phyloP scores from a whole-genome alignment of 2,797 vertebrate species.

The Bradypodion pumilum region DNA sequence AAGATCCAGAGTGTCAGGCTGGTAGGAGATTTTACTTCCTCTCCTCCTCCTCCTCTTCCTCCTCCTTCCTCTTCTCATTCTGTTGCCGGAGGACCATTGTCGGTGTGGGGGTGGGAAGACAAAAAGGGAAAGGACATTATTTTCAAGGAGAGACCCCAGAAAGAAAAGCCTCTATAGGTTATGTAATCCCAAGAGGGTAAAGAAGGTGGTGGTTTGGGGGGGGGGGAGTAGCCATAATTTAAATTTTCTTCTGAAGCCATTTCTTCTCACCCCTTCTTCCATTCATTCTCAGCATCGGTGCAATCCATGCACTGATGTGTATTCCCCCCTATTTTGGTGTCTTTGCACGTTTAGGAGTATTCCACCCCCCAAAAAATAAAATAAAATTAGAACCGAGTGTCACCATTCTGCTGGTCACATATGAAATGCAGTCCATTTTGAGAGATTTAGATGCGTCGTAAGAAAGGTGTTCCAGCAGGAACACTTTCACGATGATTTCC shows the following conservation, averaged over 20 bases:
- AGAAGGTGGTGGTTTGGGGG: rapidly evolving
- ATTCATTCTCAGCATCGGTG: background rate
- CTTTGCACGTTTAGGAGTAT: no score
- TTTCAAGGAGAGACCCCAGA: background rate
- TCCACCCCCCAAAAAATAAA: no score
- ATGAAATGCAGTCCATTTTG: background rate
- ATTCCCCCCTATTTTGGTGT: background rate
- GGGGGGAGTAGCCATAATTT: background rate
- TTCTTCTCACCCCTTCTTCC: background rate
- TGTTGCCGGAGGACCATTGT: background rate
- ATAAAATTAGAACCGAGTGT: background rate
- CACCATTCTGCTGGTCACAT: background rate
- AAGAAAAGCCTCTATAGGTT: background rate
- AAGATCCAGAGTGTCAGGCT: conserved; percentile 28
- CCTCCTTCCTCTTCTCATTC: rapidly evolving
- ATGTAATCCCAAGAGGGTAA: conserved; percentile 21
- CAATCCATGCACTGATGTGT: rapidly evolving
- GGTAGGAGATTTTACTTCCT: background rate
- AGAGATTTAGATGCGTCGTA: background rate
- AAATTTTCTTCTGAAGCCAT: background rate
- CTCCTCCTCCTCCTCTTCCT: background rate
- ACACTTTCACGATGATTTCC: background rate
- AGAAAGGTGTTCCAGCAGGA: background rate
- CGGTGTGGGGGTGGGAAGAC: background rate
- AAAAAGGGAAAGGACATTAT: background rate